These are phyloP conservation scores for Porphyrio hochstetteri DNA, from an alignment of 2,113 vertebrate species.

Conservation along the genomic window DNA sequence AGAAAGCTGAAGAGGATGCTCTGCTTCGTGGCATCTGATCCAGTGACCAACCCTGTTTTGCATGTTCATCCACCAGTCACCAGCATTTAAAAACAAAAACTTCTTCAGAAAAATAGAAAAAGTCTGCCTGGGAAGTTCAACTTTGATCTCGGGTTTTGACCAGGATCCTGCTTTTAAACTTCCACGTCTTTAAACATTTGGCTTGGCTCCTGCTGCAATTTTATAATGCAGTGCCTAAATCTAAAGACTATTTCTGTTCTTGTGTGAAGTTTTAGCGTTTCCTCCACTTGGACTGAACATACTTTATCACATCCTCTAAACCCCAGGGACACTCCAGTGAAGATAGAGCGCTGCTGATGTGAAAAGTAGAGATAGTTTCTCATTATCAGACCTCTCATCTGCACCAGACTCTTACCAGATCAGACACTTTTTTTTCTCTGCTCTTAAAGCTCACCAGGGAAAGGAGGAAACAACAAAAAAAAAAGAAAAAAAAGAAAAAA, in stretches of 20 bases:
- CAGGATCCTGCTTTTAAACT: not conserved
- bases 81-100: not conserved
- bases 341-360: not conserved
- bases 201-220: not conserved
- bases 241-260: not conserved
- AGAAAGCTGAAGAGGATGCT: not conserved
- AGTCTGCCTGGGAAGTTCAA: not conserved
- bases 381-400: not conserved
- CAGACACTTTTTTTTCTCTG: not conserved
- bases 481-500: not conserved
- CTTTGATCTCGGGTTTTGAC: not conserved
- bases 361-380: not conserved
- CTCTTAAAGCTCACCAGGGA: not conserved
- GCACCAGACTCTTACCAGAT: not conserved
- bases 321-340: not conserved
- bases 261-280: not conserved
- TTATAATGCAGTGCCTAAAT: not conserved
- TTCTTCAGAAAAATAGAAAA: not conserved
- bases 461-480: not conserved
- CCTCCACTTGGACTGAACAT: not conserved
- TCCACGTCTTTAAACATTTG: not conserved
- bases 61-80: not conserved
- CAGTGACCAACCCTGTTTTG: not conserved
- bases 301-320: not conserved
- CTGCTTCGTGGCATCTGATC: not conserved